Evolutionary conservation across 2,888 invertebrate genomes (phyloP).

Genomic region (Phalera bucephala): DNA sequence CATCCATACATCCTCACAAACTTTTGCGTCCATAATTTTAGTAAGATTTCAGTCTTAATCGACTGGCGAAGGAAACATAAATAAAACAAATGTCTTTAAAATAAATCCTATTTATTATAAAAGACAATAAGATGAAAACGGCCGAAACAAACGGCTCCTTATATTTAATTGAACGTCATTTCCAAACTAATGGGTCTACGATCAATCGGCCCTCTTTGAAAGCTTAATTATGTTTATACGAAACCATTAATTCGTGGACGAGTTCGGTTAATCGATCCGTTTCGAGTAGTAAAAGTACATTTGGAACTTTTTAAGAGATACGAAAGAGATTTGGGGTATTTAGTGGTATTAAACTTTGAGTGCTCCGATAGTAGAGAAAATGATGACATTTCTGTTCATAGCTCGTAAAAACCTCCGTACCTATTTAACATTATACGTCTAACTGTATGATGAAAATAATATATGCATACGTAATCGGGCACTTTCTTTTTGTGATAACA

Average conservation of each 20-base stretch:
- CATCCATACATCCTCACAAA: too few relatives aligned
- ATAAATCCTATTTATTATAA: constrained; percentile 16
- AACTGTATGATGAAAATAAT: constrained; percentile 23
- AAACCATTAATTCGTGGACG: constrained; percentile 66
- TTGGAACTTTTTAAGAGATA: constrained; percentile 50
- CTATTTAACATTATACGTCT: constrained; percentile 25
- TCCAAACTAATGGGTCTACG: constrained; percentile 57
- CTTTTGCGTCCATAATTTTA: too few relatives aligned
- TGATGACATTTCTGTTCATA: constrained; percentile 48
- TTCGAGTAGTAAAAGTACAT: constrained; percentile 45
- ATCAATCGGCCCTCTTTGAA: constrained; percentile 71
- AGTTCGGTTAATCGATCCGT: constrained; percentile 64
- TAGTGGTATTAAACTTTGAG: constrained; percentile 35
- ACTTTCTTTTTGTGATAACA: constrained; percentile 21
- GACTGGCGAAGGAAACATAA: background rate
- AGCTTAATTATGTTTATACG: constrained; percentile 77
- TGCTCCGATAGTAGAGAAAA: constrained; percentile 39
- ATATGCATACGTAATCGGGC: constrained; percentile 32
- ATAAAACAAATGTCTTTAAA: constrained; percentile 2
- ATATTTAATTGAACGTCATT: constrained; percentile 69
- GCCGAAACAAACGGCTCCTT: constrained; percentile 44
- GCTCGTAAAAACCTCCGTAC: constrained; percentile 41
- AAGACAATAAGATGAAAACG: constrained; percentile 17
- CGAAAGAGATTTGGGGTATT: constrained; percentile 31
- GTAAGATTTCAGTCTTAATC: too few relatives aligned